Evolutionary conservation across 2,113 vertebrate species (phyloP), one percentile per base, ranked within the genome.

Genomic region (Notechis scutatus): DNA sequence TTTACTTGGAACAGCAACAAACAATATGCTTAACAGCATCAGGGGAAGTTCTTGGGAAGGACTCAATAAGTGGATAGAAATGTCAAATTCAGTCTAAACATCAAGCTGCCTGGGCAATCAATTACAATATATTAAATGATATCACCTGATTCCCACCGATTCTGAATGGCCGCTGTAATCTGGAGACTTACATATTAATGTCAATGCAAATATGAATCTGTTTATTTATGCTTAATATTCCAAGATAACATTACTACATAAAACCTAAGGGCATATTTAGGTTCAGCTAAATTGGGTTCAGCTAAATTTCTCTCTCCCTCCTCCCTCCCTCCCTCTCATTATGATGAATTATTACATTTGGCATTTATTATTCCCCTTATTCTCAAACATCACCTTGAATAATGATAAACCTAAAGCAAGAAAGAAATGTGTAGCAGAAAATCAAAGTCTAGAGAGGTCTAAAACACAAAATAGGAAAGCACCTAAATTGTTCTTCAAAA

Each of bases 221-320:
- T 90, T 24, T 20, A n/a, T 56, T 29, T 74, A 15, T 15, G 74
- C 10, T 81, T 39, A 34, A 34, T 91, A 85, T 1, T 20, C 7
- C 89, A 92, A 85, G 0, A 81, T 69, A 50, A 92, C 23, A 81
- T 85, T 85, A 69, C 11, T 45, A 94, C 92, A 56, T 29, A 85
- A 85, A 47, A 6, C 24, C 20, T 9, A 89, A 0, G 10, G 91
- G 87, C 91, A 9, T 94, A 88, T 20, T 91, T 95, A 34, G 7
- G 3, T 92, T 94, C 39, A 91, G 50, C 92, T 94, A 64, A 90
- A 74, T 90, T 50, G 6, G 7, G 2, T 92, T 94, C 39, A 90
- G 50, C 92, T 94, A 64, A 90, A 74, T 90, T 26, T 1, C 29
- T 14, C 29, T 1, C 39, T 24, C 39, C 21, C 47, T 54, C 50